These are phyloP conservation scores for Saccostrea cuccullata DNA, from an alignment of 1,140 invertebrate species.

Conservation along the genomic window DNA sequence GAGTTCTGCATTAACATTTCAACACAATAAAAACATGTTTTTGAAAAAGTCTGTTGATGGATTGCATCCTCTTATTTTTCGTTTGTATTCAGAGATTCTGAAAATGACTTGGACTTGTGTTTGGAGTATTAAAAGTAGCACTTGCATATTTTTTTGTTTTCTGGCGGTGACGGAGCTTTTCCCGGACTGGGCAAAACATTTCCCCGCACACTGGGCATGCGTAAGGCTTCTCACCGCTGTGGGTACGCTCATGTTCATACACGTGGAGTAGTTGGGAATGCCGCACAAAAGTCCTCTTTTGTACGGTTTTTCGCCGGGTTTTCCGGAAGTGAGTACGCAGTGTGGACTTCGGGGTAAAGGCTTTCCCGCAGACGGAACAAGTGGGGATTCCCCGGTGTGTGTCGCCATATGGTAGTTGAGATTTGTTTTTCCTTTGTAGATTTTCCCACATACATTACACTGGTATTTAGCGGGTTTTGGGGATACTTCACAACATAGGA, in stretches of 20 bases:
- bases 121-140: not conserved
- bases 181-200: conserved; percentile 93
- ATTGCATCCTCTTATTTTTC: no score
- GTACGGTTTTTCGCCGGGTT: conserved; percentile 70
- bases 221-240: conserved; percentile 92
- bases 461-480: not conserved
- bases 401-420: conserved; percentile 44
- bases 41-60: no score
- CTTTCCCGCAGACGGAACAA: conserved; percentile 81
- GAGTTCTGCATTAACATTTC: no score
- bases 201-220: conserved; percentile 93
- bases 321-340: conserved; percentile 68
- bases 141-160: conserved; percentile 24
- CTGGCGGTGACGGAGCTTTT: conserved; percentile 79
- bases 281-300: conserved; percentile 86
- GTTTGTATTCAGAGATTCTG: no score
- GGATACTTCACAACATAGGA: not conserved
- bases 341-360: conserved; percentile 82
- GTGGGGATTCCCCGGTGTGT: conserved; percentile 40
- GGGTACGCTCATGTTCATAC: conserved; percentile 79
- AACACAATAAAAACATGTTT: no score
- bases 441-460: conserved; percentile 37
- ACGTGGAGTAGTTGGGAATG: conserved; percentile 78
- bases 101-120: not conserved
- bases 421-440: conserved; percentile 44